Base-by-base conservation (phyloP, 2,113 vertebrate genomes). In the Aplodontia rufa region DNA sequence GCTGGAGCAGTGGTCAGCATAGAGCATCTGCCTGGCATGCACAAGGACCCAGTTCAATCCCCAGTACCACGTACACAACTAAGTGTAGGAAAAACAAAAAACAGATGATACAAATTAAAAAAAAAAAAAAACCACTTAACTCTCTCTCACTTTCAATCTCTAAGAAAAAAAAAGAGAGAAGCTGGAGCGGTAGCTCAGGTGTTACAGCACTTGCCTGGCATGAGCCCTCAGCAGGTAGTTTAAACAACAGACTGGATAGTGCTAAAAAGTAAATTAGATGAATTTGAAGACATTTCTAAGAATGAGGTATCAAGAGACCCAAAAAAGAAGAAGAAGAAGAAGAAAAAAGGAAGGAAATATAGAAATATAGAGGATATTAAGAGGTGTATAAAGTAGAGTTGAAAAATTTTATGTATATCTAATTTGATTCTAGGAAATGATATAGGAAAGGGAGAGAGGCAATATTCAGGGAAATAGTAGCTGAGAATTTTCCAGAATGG, bases 211-310 rank as follows among this genome's bases (percentile, higher is more conserved):
- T n/a, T n/a, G n/a, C n/a, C n/a, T n/a, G n/a, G n/a, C n/a, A n/a
- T n/a, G n/a, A n/a, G n/a, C n/a, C n/a, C 17, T 87, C 62, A 62
- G 8, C 60, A 53, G 32, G 40, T 87, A 72, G 16, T 71, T 94
- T 76, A 78, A 90, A 53, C 5, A 49, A 40, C 49, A 92, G 64
- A 74, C 78, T 75, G 42, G 30, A 83, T 66, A 53, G 14, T 74
- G 40, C 40, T 86, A 90, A 64, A 3, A 76, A 64, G 14, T 60
- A 49, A 71, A 51, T 20, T 62, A 83, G 76, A 76, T 47, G 42
- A 20, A 87, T 64, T 76, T 80, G 53, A 90, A 83, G 69, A 80
- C 90, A 68, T 95, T 74, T 53, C 42, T 80, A 74, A 83, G 37
- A 94, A 80, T 76, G 10, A 8, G 69, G 49, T 87, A 53, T 26